Conservation (phyloP, 2,797 vertebrate genomes). For the Myotis myotis region DNA sequence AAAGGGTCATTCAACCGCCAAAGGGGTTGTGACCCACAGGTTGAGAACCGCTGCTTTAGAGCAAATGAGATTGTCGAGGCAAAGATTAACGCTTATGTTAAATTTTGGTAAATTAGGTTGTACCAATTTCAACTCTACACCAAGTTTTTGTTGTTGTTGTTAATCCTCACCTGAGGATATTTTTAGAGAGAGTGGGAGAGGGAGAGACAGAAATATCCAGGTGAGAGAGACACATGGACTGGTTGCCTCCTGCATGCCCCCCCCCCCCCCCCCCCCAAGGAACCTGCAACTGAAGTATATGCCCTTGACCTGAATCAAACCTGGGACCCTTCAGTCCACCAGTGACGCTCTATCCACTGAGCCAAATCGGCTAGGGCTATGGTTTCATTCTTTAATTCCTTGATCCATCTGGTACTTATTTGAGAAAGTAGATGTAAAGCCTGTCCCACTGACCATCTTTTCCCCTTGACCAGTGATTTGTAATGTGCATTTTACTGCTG, state of each 20-base stretch:
- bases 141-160: not conserved
- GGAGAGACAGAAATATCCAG: not conserved
- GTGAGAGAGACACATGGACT: not conserved
- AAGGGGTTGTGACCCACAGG: no score
- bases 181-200: not conserved
- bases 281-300: not conserved
- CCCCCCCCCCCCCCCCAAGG: no score
- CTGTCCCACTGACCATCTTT: not conserved
- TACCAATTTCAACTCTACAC: not conserved
- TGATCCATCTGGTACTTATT: slow-evolving; percentile 8
- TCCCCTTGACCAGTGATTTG: not conserved
- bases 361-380: not conserved
- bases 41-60: not conserved
- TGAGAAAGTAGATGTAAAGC: not conserved
- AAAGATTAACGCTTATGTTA: slow-evolving; percentile 12
- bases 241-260: not conserved
- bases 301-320: not conserved
- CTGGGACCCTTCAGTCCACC: not conserved
- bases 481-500: not conserved
- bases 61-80: not conserved
- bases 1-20: no score
- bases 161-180: not conserved
- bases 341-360: not conserved
- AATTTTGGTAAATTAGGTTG: slow-evolving; percentile 29
- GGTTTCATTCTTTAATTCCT: not conserved